These are phyloP conservation scores for Apomyelois bistriatella DNA, from an alignment of 2,888 invertebrate species.

Conservation along the genomic window DNA sequence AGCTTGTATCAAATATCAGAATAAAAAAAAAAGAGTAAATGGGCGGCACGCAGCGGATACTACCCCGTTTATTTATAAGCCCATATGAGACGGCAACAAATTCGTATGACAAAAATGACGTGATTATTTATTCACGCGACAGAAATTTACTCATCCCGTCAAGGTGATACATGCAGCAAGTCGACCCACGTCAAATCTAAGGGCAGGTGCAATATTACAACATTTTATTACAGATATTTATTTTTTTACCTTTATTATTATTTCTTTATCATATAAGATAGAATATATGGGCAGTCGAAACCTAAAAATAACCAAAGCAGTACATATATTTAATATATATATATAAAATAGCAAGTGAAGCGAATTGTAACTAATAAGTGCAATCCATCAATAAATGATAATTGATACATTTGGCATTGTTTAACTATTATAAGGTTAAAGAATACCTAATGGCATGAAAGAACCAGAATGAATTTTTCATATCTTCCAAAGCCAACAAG, in stretches of 20 bases:
- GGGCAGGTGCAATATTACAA: slow-evolving; percentile 67
- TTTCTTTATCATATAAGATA: too few species aligned
- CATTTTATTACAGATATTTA: slow-evolving; percentile 45
- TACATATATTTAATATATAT: too few species aligned
- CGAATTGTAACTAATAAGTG: too few species aligned
- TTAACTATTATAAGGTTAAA: too few species aligned
- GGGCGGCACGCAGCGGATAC: neutral
- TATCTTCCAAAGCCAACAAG: too few species aligned
- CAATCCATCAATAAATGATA: too few species aligned
- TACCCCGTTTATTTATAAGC: slow-evolving; percentile 40
- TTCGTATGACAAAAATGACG: slow-evolving; percentile 49
- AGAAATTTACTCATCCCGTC: slow-evolving; percentile 71
- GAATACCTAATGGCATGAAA: too few species aligned
- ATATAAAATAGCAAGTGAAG: too few species aligned
- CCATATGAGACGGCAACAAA: slow-evolving; percentile 43
- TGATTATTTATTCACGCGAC: slow-evolving; percentile 70
- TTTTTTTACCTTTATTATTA: slow-evolving; percentile 27
- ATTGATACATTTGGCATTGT: too few species aligned
- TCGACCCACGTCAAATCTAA: slow-evolving; percentile 68
- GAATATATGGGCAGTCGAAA: too few species aligned
- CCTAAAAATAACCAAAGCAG: too few species aligned
- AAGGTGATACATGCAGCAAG: slow-evolving; percentile 64
- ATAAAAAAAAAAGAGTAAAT: neutral
- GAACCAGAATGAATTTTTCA: too few species aligned
- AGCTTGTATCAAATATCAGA: neutral